Percentiles rank a stretch among this genome's conserved stretches.
Conservation (phyloP, 2,797 vertebrate species). For the Danio kyathit region DNA sequence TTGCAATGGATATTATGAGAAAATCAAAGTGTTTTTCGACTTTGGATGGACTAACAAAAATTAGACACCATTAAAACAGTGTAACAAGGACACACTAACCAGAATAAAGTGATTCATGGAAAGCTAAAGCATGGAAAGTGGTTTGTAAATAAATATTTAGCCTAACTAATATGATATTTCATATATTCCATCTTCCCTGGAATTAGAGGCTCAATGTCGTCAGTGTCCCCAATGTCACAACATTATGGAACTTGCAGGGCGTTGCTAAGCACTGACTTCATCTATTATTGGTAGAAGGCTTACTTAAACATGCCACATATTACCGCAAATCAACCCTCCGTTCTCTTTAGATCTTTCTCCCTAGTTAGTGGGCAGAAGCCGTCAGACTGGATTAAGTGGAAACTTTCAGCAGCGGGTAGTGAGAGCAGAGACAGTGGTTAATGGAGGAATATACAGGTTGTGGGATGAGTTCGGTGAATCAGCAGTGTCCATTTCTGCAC, state of each 20-base stretch:
- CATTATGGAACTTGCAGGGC: conserved; percentile 19
- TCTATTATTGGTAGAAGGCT: conserved; percentile 31
- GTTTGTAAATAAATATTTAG: conserved; percentile 48
- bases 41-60: too few species aligned
- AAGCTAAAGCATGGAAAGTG: background rate
- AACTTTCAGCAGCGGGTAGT: too few species aligned
- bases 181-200: conserved; percentile 40
- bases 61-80: too few species aligned
- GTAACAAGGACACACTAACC: too few species aligned
- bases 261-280: conserved; percentile 54
- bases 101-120: background rate
- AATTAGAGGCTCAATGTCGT: conserved; percentile 28
- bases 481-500: too few species aligned
- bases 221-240: conserved; percentile 42
- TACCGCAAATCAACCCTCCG: conserved; percentile 39
- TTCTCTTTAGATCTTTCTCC: background rate
- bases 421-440: too few species aligned
- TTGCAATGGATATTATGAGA: too few species aligned
- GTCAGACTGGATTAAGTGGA: too few species aligned
- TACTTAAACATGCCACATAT: conserved; percentile 35
- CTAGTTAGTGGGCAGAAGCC: too few species aligned
- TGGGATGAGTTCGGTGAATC: too few species aligned
- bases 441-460: too few species aligned
- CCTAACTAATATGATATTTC: conserved; percentile 34
- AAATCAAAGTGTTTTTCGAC: too few species aligned